Conservation (phyloP, 2,797 vertebrate genomes). For the Eutrigla gurnardus region DNA sequence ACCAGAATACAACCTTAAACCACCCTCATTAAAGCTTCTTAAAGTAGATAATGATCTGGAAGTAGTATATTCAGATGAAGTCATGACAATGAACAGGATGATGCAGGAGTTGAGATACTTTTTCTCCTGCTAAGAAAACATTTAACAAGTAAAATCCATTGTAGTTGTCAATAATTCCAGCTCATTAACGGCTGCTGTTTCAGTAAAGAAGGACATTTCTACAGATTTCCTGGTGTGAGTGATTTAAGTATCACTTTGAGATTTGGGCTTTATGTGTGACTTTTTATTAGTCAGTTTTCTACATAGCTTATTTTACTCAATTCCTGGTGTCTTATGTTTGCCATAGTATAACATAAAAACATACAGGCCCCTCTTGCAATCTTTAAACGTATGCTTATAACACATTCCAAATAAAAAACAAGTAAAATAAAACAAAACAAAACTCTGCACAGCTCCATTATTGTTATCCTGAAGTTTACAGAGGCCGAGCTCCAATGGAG, state of each 20-base stretch:
- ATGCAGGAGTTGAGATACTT: background rate
- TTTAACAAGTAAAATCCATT: background rate
- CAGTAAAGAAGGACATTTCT: conserved; percentile 22
- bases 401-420: conserved; percentile 1
- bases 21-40: background rate
- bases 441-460: conserved; percentile 61
- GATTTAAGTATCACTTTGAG: conserved; percentile 15
- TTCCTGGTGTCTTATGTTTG: conserved; percentile 44
- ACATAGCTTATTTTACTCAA: conserved; percentile 71
- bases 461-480: conserved; percentile 28
- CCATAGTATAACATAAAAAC: conserved; percentile 17
- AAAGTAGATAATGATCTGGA: background rate
- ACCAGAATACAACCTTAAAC: background rate
- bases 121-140: background rate
- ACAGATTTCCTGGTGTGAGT: conserved; percentile 10
- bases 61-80: conserved; percentile 3
- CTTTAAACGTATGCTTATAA: conserved; percentile 23
- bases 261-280: conserved; percentile 17
- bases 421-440: conserved; percentile 3
- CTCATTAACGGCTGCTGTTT: conserved; percentile 1
- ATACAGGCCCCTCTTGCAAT: conserved; percentile 10
- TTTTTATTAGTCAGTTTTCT: conserved; percentile 31
- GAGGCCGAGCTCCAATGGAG: background rate
- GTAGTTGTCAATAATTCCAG: background rate
- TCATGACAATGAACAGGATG: background rate